Evolutionary conservation across 2,797 vertebrate genomes (phyloP).

Genomic region (Hoplostethus mediterraneus): DNA sequence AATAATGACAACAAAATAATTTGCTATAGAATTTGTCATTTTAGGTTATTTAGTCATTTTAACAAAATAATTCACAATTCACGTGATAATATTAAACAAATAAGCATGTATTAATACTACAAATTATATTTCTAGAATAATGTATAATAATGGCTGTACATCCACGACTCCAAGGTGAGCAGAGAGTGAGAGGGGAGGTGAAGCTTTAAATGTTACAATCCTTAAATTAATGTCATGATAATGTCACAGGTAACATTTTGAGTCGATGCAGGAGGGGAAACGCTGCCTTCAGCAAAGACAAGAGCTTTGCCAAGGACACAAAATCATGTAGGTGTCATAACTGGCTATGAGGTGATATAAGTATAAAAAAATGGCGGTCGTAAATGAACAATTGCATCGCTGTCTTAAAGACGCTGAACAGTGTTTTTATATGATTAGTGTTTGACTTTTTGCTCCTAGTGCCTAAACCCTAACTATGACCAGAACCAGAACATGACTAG

Average conservation of each 20-base stretch:
- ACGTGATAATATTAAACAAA: too few relatives aligned
- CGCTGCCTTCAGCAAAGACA: background rate
- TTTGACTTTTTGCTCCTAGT: background rate
- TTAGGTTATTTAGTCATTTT: too few relatives aligned
- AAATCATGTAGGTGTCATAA: background rate
- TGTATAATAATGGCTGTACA: too few relatives aligned
- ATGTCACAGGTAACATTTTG: conserved; percentile 1
- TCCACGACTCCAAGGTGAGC: too few relatives aligned
- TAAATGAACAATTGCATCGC: background rate
- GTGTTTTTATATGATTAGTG: too few relatives aligned
- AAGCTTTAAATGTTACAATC: background rate
- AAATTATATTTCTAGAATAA: too few relatives aligned
- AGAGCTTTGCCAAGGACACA: background rate
- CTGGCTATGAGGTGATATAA: background rate
- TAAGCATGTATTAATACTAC: too few relatives aligned
- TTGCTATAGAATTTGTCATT: too few relatives aligned
- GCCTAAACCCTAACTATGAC: conserved; percentile 16
- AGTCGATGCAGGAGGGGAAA: background rate
- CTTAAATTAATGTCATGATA: background rate
- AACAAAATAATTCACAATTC: too few relatives aligned
- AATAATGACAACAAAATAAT: too few relatives aligned
- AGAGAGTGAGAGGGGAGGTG: too few relatives aligned
- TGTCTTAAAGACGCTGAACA: too few relatives aligned
- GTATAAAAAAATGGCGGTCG: background rate
- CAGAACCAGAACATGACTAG: conserved; percentile 36